Percentiles rank a stretch among this genome's conserved stretches.
Conservation (phyloP, 2,113 vertebrate genomes). For the Atractosteus spatula region DNA sequence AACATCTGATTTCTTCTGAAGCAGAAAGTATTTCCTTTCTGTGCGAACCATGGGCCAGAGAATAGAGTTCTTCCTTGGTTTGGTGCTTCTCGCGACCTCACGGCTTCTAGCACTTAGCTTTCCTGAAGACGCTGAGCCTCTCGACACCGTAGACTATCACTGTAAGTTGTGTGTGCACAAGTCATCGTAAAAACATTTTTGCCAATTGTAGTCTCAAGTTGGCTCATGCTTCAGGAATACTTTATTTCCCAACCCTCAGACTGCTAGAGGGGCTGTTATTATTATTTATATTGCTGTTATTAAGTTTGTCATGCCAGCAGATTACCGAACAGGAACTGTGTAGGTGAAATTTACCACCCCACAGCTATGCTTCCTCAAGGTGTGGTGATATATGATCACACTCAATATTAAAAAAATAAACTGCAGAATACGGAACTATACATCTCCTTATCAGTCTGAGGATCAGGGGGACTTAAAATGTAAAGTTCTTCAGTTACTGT, state of each 20-base stretch:
- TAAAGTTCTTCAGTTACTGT: conserved; percentile 24
- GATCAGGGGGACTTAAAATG: conserved; percentile 39
- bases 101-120: conserved; percentile 82
- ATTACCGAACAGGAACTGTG: not conserved
- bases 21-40: conserved; percentile 55
- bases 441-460: conserved; percentile 27
- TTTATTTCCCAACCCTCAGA: too few relatives aligned
- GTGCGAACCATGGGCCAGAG: conserved; percentile 80
- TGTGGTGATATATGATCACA: not conserved
- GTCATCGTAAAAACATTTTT: too few relatives aligned
- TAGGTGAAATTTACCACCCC: not conserved
- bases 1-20: conserved; percentile 59
- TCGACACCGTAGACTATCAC: conserved; percentile 85
- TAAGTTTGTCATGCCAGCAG: not conserved
- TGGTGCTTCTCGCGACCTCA: conserved; percentile 69
- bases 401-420: not conserved
- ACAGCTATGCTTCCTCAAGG: not conserved
- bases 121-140: conserved; percentile 84
- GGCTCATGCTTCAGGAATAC: too few relatives aligned
- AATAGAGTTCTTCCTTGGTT: conserved; percentile 64
- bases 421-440: conserved; percentile 3
- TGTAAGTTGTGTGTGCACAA: conserved; percentile 71
- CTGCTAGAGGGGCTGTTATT: not conserved
- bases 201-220: too few relatives aligned
- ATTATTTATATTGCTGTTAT: not conserved